Base-by-base conservation (phyloP, 2,888 invertebrate genomes). In the Acronicta psi region DNA sequence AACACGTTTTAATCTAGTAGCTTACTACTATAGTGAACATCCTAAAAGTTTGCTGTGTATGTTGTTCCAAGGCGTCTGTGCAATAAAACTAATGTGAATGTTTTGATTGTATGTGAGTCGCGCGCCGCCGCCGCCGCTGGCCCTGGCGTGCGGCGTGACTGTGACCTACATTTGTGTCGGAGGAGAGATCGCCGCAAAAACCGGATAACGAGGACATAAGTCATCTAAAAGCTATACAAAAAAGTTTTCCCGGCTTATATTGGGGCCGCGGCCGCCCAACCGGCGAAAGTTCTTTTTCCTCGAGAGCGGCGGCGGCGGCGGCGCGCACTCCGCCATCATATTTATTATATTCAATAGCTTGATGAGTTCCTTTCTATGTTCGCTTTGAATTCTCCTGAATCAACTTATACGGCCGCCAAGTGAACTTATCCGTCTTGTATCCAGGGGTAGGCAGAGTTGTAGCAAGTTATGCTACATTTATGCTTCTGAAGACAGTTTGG, bases 151-250 rank as follows among this genome's bases (percentile, higher is more conserved):
- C 14, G 36, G 38, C 29, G 42, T 51, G 63, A 29, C 44, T 38
- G 49, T 51, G 61, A 60, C 62, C 72, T 54, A 73, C 42, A 65
- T 75, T 51, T 47, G 25, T 58, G 51, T 59, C 57, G 54, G 25
- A 52, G 41, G 50, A 58, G 50, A 68, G 55, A 58, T 55, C 45
- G 38, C 50, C 55, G 47, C 67, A 70, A 73, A 69, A 70, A 67
- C 68, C 54, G 43, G 52, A 67, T 60, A 65, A 62, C 70, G 73
- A 68, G 31, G 59, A 62, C 59, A 67, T 62, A 70, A 70, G 54
- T 75, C 60, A 70, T 72, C 52, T 57, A 59, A 67, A 59, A 73
- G 47, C 50, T 55, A 56, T 61, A 68, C 56, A 68, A 70, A 75
- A 73, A 73, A 49, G 56, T 65, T 70, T 38, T 17, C 16, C 18